These are phyloP conservation scores for Eupithecia subumbrata DNA, from an alignment of 2,888 invertebrate genomes.

Conservation along the genomic window DNA sequence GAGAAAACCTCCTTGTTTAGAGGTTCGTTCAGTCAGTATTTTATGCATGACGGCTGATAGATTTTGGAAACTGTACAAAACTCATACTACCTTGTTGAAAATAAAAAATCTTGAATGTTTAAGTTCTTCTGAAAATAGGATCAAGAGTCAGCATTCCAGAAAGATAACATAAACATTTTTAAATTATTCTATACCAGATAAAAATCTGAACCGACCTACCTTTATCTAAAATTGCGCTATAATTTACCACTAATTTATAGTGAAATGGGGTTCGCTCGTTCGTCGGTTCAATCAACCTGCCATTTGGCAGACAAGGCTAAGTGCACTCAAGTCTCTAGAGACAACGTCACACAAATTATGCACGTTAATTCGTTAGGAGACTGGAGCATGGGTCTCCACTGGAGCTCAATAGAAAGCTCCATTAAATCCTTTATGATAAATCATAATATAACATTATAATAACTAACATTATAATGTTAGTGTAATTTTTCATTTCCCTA, in stretches of 20 bases:
- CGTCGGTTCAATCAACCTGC: background rate
- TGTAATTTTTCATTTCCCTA: too few species aligned
- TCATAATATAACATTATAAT: too few species aligned
- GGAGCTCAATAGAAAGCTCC: conserved; percentile 4
- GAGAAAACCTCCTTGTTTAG: too few species aligned
- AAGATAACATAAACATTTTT: background rate
- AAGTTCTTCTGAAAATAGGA: too few species aligned
- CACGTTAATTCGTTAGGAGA: conserved; percentile 22
- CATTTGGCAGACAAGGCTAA: conserved; percentile 22
- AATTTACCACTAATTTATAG: background rate
- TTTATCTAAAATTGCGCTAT: background rate
- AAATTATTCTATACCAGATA: background rate
- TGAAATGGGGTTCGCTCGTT: background rate
- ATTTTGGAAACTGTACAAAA: too few species aligned
- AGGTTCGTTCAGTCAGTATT: too few species aligned
- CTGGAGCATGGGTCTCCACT: conserved; percentile 11
- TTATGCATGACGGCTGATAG: too few species aligned
- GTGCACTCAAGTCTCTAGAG: conserved; percentile 30
- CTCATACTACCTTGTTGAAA: too few species aligned
- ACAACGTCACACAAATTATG: conserved; percentile 32
- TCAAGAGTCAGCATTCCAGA: too few species aligned
- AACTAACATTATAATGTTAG: too few species aligned
- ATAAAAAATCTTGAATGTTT: too few species aligned
- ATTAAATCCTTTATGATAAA: too few species aligned
- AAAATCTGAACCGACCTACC: background rate